phyloP scores from a whole-genome alignment of 2,888 invertebrate species.

The Cosmopolites sordidus region DNA sequence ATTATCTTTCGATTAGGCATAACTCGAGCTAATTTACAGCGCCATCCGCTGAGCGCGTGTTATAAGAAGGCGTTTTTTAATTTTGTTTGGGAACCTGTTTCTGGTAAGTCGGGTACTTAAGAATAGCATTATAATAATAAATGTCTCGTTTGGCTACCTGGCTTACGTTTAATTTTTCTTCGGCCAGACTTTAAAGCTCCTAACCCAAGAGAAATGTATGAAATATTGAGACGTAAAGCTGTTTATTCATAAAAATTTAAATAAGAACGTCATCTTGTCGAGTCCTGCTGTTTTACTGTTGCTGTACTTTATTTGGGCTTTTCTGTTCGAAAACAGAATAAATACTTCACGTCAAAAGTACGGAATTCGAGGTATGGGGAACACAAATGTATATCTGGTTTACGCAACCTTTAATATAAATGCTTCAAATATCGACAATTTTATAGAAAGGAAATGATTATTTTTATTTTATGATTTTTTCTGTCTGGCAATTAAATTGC shows the following conservation, averaged over 20 bases:
- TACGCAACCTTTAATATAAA: too few relatives aligned
- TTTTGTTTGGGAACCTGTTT: slow-evolving; percentile 22
- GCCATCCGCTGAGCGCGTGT: slow-evolving; percentile 11
- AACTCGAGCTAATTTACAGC: slow-evolving; percentile 14
- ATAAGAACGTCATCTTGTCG: slow-evolving; percentile 15
- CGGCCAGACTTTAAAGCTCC: slow-evolving; percentile 18
- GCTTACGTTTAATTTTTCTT: slow-evolving; percentile 24
- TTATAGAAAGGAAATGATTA: too few relatives aligned
- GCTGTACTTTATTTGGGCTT: too few relatives aligned
- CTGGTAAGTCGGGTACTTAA: slow-evolving; percentile 11
- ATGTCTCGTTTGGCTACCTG: slow-evolving; percentile 23
- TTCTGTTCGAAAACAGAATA: too few relatives aligned
- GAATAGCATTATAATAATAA: slow-evolving; percentile 26
- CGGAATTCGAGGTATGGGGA: too few relatives aligned
- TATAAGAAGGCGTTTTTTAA: slow-evolving; percentile 14
- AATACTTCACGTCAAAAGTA: too few relatives aligned
- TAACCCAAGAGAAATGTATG: slow-evolving; percentile 23
- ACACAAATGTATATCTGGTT: too few relatives aligned
- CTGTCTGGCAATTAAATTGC: too few relatives aligned
- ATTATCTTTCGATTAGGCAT: slow-evolving; percentile 14
- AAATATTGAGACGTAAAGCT: slow-evolving; percentile 23
- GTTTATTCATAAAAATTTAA: slow-evolving; percentile 17
- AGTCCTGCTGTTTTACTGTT: too few relatives aligned
- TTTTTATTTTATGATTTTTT: too few relatives aligned
- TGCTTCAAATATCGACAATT: too few relatives aligned